Base-by-base conservation (phyloP, 1,140 invertebrate genomes). In the Cheumatopsyche charites region DNA sequence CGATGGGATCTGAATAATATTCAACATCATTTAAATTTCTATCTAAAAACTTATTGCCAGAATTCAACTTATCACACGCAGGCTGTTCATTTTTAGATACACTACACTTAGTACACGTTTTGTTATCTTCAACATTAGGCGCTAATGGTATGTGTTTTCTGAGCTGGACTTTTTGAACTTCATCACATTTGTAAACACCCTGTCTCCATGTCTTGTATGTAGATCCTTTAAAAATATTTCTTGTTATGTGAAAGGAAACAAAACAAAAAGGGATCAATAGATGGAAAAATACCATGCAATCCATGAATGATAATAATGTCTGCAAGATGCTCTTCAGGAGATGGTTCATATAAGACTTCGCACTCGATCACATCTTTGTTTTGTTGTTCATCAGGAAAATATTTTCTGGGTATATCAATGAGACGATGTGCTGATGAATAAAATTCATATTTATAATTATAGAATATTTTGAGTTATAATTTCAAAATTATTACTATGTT, bases 151-250 rank as follows among this genome's bases (percentile, higher is more conserved):
- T 17, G 21, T 77, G 75, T 25, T 71, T 58, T 58, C 79, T 72
- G 47, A 83, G 67, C 9, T 79, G 76, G 0, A 81, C 75, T 70
- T 78, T 80, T 13, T 78, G 75, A 0, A 80, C 80, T 26, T 78
- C 77, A 41, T 58, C 25, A 41, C 45, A 41, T 62, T 79, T 78
- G 68, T 84, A 83, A 67, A 83, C 82, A 5, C 83, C 83, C 77
- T 85, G 83, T 19, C 82, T 74, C 83, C 83, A 85, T 0, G 83
- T 85, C 68, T 84, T 85, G 0, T 78, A 79, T 4, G 83, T 78
- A 5, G 82, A 85, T 13, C 83, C 83, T 85, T 77, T 7, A 80
- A 70, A 61, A 75, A 67, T 71, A 70, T 66, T 19, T 61, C 62
- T n/a, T 52, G 1, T 52, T 52, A 52, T 2, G 2, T 15, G 1